Conservation (phyloP, 2,888 invertebrate species). For the Tinea semifulvella region DNA sequence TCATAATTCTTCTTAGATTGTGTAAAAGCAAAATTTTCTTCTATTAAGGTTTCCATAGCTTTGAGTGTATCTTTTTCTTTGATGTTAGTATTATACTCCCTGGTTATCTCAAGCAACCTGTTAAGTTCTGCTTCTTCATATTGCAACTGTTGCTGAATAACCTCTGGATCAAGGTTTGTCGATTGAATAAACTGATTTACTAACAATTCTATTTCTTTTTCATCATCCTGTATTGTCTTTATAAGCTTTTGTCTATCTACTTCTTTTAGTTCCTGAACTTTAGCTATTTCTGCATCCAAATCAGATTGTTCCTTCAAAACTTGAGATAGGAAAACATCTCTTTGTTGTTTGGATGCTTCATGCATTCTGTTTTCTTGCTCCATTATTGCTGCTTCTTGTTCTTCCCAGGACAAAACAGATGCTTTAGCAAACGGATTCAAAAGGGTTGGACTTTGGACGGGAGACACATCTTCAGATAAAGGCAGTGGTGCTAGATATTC, state of each 20-base stretch:
- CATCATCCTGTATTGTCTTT: slow-evolving; percentile 70
- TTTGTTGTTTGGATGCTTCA: slow-evolving; percentile 68
- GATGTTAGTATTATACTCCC: slow-evolving; percentile 65
- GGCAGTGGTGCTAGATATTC: slow-evolving; percentile 54
- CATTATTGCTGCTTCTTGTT: slow-evolving; percentile 69
- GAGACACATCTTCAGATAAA: slow-evolving; percentile 32
- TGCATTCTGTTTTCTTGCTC: slow-evolving; percentile 73
- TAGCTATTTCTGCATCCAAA: slow-evolving; percentile 72
- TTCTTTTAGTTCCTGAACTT: slow-evolving; percentile 74
- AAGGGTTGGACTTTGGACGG: slow-evolving; percentile 35
- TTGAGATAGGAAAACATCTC: slow-evolving; percentile 63
- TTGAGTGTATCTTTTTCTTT: slow-evolving; percentile 74
- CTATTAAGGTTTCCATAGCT: slow-evolving; percentile 75
- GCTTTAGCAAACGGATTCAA: slow-evolving; percentile 41
- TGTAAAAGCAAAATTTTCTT: slow-evolving; percentile 70
- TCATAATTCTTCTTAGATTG: slow-evolving; percentile 70
- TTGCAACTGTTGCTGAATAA: slow-evolving; percentile 70
- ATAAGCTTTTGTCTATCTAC: slow-evolving; percentile 67
- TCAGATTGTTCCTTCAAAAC: slow-evolving; percentile 71
- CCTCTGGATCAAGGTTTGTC: slow-evolving; percentile 66
- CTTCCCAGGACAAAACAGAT: slow-evolving; percentile 59
- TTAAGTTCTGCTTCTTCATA: slow-evolving; percentile 75
- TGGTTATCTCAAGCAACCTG: slow-evolving; percentile 67
- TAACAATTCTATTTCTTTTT: slow-evolving; percentile 68
- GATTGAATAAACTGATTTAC: slow-evolving; percentile 72